Percentiles rank a stretch among this genome's conserved stretches.
phyloP scores from a whole-genome alignment of 53 echinoderm and acorn worm genomes.

The Mesocentrotus franciscanus region DNA sequence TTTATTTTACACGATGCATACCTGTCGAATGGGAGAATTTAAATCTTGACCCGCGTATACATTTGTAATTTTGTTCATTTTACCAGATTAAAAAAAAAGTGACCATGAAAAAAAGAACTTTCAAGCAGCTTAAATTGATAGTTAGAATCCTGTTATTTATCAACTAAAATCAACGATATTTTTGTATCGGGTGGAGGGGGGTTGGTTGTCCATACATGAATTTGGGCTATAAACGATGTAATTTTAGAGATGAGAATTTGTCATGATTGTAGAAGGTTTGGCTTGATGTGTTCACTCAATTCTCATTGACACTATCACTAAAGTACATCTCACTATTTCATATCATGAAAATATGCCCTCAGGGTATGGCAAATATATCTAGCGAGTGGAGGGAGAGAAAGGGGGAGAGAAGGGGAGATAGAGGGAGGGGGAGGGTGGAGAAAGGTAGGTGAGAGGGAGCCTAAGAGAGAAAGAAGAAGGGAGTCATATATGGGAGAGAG shows the following conservation, averaged over 20 bases:
- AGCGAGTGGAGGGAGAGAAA: not conserved
- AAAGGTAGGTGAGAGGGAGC: not conserved
- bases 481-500: not conserved
- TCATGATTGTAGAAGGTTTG: not conserved
- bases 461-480: not conserved
- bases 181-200: not conserved
- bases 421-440: not conserved
- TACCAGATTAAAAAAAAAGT: too few species aligned
- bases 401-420: too few species aligned
- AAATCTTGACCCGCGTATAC: too few species aligned
- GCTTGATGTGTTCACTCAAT: not conserved
- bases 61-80: too few species aligned
- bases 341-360: conserved; percentile 27
- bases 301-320: not conserved
- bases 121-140: too few species aligned
- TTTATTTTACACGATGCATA: too few species aligned
- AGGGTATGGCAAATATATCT: conserved; percentile 34
- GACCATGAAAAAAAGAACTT: too few species aligned
- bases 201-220: not conserved
- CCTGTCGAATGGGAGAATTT: too few species aligned
- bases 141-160: too few species aligned
- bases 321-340: conserved; percentile 24
- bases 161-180: not conserved
- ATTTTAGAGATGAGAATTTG: not conserved
- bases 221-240: not conserved